Percentiles rank a stretch among this genome's conserved stretches.
Conservation (phyloP, 2,113 vertebrate species). For the Recurvirostra avosetta region DNA sequence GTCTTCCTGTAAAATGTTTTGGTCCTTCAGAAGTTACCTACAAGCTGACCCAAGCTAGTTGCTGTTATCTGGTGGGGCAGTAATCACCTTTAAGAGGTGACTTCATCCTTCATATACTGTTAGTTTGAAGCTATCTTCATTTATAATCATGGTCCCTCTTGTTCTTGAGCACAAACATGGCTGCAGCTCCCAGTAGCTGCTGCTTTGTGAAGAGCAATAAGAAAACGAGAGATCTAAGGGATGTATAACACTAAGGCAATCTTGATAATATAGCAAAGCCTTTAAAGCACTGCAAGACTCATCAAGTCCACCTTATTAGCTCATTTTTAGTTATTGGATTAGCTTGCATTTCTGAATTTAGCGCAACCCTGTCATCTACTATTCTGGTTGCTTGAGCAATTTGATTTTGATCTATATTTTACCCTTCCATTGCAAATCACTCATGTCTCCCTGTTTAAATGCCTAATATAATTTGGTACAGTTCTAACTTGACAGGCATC, state of each 20-base stretch:
- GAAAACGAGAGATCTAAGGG: background rate
- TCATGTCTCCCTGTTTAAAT: background rate
- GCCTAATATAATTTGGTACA: background rate
- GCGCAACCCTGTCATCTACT: background rate
- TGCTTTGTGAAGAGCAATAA: background rate
- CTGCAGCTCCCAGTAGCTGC: background rate
- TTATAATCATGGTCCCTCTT: background rate
- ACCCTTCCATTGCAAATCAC: background rate
- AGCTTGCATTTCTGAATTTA: background rate
- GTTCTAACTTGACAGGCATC: background rate
- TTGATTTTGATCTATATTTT: slow-evolving; percentile 27
- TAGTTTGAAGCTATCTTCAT: background rate
- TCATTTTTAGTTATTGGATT: slow-evolving; percentile 33
- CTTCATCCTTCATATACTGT: background rate
- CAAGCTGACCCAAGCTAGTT: background rate
- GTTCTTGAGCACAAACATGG: background rate
- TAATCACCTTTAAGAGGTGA: background rate
- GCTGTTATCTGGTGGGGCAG: background rate
- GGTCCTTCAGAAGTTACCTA: background rate
- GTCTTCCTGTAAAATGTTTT: background rate
- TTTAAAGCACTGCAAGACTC: background rate
- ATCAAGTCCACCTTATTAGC: background rate
- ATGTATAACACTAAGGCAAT: background rate
- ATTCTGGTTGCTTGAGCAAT: background rate
- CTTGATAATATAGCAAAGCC: background rate